A percentile compares a stretch with the other conserved stretches of the same genome.
Evolutionary conservation across 2,888 invertebrate species (phyloP).

Genomic region (Leptinotarsa peninsularis): DNA sequence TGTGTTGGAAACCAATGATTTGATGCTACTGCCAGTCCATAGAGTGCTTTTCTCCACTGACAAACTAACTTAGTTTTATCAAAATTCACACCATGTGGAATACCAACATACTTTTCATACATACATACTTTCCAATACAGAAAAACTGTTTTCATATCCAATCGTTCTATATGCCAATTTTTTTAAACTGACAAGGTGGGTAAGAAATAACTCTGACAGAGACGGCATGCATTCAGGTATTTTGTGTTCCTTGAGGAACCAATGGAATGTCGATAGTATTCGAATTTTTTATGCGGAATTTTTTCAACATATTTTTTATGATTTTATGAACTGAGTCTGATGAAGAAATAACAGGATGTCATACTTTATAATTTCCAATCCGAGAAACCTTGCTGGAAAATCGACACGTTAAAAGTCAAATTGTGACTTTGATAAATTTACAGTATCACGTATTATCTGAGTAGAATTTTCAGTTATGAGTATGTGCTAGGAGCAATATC

Average conservation of each 20-base stretch:
- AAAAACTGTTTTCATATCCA: no score
- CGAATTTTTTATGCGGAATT: not conserved
- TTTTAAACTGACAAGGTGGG: not conserved
- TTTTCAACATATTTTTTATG: constrained; percentile 1
- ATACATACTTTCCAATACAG: no score
- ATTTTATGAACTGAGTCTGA: not conserved
- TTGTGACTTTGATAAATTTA: not conserved
- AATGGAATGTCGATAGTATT: no score
- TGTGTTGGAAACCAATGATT: not conserved
- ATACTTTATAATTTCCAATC: not conserved
- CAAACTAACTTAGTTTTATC: not conserved
- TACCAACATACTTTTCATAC: not conserved
- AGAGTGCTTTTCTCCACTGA: not conserved
- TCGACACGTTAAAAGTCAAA: not conserved
- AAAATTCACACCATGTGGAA: constrained; percentile 1
- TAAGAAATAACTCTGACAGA: not conserved
- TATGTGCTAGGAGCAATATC: not conserved
- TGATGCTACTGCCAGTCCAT: not conserved
- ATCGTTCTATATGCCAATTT: not conserved
- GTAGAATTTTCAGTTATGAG: not conserved
- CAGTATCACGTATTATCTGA: not conserved
- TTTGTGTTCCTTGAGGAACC: no score
- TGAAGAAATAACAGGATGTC: not conserved
- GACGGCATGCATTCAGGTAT: not conserved
- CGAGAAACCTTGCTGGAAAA: not conserved